These are phyloP conservation scores for Epizoanthus stellaris DNA, from an alignment of 92 coral and sea anemone genomes.

Conservation along the genomic window DNA sequence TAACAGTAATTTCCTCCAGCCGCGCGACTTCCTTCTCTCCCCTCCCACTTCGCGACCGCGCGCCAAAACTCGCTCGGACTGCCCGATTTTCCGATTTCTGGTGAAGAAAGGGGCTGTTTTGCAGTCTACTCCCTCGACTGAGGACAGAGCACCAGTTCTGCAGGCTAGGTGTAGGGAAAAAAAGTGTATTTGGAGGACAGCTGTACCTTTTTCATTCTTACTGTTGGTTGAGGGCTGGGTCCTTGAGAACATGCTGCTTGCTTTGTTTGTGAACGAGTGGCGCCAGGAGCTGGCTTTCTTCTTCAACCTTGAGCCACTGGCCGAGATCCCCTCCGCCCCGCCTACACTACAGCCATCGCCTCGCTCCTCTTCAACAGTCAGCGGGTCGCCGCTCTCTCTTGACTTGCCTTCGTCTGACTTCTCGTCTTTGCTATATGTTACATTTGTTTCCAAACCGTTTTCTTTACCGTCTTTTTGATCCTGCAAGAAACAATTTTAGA, in stretches of 20 bases:
- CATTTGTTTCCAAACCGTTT: neutral
- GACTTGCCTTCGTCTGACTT: neutral
- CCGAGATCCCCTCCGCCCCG: constrained; percentile 4
- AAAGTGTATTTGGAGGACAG: no score
- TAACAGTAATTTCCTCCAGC: no score
- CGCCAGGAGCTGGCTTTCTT: constrained; percentile 12
- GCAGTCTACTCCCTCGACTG: no score
- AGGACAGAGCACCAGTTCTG: no score
- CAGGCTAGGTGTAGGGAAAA: no score
- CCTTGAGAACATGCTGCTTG: constrained; percentile 36
- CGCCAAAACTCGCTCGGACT: no score
- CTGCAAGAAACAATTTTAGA: neutral
- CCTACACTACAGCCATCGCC: constrained; percentile 25
- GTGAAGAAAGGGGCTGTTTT: no score
- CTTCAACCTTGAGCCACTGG: neutral
- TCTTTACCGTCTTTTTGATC: neutral
- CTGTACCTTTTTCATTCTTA: constrained; percentile 27
- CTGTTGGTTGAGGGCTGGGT: constrained; percentile 24
- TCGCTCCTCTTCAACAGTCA: neutral
- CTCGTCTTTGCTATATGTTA: neutral
- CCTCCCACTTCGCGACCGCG: no score
- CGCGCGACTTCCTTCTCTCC: no score
- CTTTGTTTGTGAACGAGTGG: constrained; percentile 18
- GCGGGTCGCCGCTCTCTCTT: neutral
- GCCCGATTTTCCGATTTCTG: no score